Evolutionary conservation across 2,797 vertebrate species (phyloP).

Genomic region (Lepilemur ruficaudatus): DNA sequence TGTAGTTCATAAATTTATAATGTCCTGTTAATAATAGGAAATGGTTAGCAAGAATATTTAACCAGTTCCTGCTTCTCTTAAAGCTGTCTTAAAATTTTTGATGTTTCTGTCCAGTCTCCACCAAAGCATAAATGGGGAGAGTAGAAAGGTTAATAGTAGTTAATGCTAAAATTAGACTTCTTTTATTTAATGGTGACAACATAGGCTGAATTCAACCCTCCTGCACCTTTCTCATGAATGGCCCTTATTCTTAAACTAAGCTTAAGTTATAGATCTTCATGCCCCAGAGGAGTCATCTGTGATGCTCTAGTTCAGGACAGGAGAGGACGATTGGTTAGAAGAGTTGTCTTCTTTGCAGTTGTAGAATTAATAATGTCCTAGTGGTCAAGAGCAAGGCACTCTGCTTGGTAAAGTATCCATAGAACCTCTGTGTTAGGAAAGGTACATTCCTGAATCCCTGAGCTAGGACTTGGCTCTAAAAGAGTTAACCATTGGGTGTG

Average conservation of each 20-base stretch:
- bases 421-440: background rate
- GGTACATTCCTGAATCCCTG: background rate
- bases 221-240: background rate
- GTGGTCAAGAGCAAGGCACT: background rate
- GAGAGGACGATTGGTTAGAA: background rate
- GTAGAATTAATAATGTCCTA: background rate
- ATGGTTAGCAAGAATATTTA: background rate
- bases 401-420: background rate
- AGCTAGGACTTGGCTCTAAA: background rate
- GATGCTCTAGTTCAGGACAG: background rate
- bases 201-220: background rate
- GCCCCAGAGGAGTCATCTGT: background rate
- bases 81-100: conserved; percentile 5
- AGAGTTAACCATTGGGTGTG: background rate
- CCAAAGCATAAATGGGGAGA: background rate
- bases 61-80: conserved; percentile 25
- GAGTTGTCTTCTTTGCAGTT: background rate
- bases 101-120: background rate
- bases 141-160: background rate
- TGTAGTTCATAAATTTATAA: conserved; percentile 51
- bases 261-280: background rate
- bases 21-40: conserved; percentile 26
- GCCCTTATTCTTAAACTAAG: background rate
- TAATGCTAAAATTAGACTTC: background rate
- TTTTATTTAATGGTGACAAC: conserved; percentile 10